Base-by-base conservation (phyloP, 2,888 invertebrate genomes). In the Oscheius sp. region DNA sequence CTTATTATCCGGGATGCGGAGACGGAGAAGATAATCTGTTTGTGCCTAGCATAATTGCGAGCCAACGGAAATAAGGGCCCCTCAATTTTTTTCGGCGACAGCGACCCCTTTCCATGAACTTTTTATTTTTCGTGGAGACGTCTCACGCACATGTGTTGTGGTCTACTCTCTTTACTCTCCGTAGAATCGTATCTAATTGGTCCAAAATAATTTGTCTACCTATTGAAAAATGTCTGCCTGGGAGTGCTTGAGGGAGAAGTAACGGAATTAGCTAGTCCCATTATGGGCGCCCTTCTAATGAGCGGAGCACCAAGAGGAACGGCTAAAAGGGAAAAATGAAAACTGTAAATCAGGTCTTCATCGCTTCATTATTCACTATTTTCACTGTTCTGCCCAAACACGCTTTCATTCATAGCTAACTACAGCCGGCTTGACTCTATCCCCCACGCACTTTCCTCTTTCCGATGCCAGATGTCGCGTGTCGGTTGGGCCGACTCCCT, bases 371-470 rank as follows among this genome's bases (percentile, higher is more conserved):
- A 15, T 55, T 55, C 55, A 45, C 42, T 42, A 25, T 61, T 61
- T 42, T 39, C 61, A 61, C 61, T 55, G 50, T 50, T 50, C 34
- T n/a, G n/a, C n/a, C 55, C 53, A 33, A 55, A 17, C 61, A 45
- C 61, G 61, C 61, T 45, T 61, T 61, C 61, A 61, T 61, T 61
- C 61, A 61, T 61, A 61, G 45, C 61, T 61, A 61, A 61, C 61
- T 61, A 61, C 61, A 27, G 61, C 45, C 27, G 42, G 61, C 61
- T 61, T 31, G 61, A 45, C 61, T 61, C 61, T 61, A 45, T 61
- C 61, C 61, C 61, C 61, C 31, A 39, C 61, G 61, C 61, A 61
- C 61, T 61, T 61, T 61, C 61, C 45, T 46, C 57, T 57, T 37
- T 33, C 37, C 61, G 61, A 61, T 61, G 61, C 61, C 61, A 61